These are phyloP conservation scores for Autographa pulchrina DNA, from an alignment of 2,888 invertebrate genomes.

Conservation along the genomic window DNA sequence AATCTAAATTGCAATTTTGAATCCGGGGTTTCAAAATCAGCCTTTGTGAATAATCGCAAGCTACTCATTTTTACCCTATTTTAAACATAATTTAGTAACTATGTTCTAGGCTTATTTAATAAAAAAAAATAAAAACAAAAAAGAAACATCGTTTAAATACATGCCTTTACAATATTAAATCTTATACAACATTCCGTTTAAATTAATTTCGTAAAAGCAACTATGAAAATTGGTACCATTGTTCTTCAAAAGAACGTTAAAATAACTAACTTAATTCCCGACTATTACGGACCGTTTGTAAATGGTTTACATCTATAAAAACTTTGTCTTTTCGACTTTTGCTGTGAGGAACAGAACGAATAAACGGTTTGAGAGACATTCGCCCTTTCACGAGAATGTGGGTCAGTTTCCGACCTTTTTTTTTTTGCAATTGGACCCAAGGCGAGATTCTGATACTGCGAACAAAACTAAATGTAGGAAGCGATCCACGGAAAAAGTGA, in stretches of 20 bases:
- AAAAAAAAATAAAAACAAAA: no score
- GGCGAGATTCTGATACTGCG: slow-evolving; percentile 5
- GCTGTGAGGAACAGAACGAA: not conserved
- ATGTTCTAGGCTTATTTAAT: no score
- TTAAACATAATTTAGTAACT: no score
- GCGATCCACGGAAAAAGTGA: not conserved
- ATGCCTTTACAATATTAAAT: no score
- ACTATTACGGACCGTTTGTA: slow-evolving; percentile 3
- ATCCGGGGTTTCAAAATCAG: no score
- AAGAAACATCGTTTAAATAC: no score
- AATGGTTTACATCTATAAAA: slow-evolving; percentile 1
- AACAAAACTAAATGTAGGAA: slow-evolving; percentile 4
- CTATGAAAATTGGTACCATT: not conserved
- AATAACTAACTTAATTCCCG: not conserved
- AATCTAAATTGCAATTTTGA: no score
- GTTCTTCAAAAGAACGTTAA: not conserved
- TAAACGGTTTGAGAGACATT: slow-evolving; percentile 8
- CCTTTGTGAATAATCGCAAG: no score
- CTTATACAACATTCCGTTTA: no score
- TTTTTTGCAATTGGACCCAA: slow-evolving; percentile 8
- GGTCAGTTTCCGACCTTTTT: slow-evolving; percentile 8
- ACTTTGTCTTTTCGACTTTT: not conserved
- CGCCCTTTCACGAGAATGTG: slow-evolving; percentile 1
- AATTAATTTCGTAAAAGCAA: not conserved
- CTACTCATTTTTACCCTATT: no score